These are phyloP conservation scores for Lasioglossum morio DNA, from an alignment of 2,888 invertebrate genomes.

Conservation along the genomic window DNA sequence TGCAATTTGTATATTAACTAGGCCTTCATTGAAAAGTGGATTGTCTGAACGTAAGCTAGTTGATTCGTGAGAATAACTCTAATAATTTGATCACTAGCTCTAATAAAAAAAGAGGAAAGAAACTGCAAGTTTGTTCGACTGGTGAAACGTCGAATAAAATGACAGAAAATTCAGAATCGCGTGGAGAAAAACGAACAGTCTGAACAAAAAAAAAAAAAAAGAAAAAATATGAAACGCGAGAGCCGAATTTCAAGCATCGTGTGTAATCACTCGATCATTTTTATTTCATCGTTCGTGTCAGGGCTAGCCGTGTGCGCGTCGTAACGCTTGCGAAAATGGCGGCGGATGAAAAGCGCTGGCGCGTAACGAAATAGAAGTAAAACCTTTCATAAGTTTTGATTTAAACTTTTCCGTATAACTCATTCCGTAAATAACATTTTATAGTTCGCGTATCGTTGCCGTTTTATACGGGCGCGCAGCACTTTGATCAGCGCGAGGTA, in stretches of 20 bases:
- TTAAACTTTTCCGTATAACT: slow-evolving; percentile 67
- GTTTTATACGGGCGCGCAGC: slow-evolving; percentile 66
- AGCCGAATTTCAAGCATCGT: background rate
- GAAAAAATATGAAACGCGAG: background rate
- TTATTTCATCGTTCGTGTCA: slow-evolving; percentile 32
- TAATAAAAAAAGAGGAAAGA: background rate
- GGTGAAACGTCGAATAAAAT: background rate
- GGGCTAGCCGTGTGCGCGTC: background rate
- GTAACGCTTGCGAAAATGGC: slow-evolving; percentile 41
- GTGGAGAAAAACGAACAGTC: background rate
- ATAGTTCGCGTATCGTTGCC: slow-evolving; percentile 66
- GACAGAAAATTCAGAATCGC: background rate
- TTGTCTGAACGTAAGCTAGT: background rate
- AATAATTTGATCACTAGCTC: background rate
- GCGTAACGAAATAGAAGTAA: slow-evolving; percentile 56
- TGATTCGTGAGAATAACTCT: background rate
- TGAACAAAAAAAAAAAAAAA: background rate
- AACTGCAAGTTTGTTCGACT: background rate
- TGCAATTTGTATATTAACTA: background rate
- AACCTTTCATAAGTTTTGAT: slow-evolving; percentile 71
- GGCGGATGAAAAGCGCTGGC: slow-evolving; percentile 51
- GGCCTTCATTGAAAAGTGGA: background rate
- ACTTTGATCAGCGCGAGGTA: slow-evolving; percentile 74
- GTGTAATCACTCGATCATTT: slow-evolving; percentile 31
- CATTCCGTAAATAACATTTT: slow-evolving; percentile 67